phyloP scores from a whole-genome alignment of 2,888 invertebrate genomes.

The Muschampia plurimacula region DNA sequence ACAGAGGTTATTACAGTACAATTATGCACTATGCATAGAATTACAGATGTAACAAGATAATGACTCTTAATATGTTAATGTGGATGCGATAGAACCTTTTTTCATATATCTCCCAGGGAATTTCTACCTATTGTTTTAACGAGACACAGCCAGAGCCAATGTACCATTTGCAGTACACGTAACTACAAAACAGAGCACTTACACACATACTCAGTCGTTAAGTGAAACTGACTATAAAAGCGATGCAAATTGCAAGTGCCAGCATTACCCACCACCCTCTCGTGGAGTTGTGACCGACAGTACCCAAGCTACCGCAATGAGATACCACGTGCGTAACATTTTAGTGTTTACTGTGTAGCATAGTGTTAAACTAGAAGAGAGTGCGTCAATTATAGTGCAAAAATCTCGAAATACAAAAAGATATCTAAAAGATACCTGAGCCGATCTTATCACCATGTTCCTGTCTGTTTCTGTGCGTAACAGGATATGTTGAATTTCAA shows the following conservation, averaged over 20 bases:
- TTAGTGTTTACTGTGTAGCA: constrained; percentile 48
- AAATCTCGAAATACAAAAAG: neutral
- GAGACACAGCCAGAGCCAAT: constrained; percentile 74
- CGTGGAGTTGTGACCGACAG: constrained; percentile 65
- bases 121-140: constrained; percentile 80
- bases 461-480: neutral
- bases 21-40: constrained; percentile 25
- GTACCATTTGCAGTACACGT: constrained; percentile 64
- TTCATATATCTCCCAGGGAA: constrained; percentile 68
- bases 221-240: constrained; percentile 84
- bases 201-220: constrained; percentile 62
- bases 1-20: constrained; percentile 22
- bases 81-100: constrained; percentile 54
- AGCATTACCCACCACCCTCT: constrained; percentile 79
- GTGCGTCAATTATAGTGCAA: constrained; percentile 6
- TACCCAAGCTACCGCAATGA: constrained; percentile 66
- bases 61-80: constrained; percentile 53
- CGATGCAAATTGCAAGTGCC: constrained; percentile 81
- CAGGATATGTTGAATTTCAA: no score
- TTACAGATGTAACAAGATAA: constrained; percentile 7
- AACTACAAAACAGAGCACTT: constrained; percentile 69
- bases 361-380: constrained; percentile 45
- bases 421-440: neutral
- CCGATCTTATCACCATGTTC: neutral
- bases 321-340: constrained; percentile 78